These are phyloP conservation scores for Scophthalmus maximus DNA, from an alignment of 2,113 vertebrate genomes.

Conservation along the genomic window DNA sequence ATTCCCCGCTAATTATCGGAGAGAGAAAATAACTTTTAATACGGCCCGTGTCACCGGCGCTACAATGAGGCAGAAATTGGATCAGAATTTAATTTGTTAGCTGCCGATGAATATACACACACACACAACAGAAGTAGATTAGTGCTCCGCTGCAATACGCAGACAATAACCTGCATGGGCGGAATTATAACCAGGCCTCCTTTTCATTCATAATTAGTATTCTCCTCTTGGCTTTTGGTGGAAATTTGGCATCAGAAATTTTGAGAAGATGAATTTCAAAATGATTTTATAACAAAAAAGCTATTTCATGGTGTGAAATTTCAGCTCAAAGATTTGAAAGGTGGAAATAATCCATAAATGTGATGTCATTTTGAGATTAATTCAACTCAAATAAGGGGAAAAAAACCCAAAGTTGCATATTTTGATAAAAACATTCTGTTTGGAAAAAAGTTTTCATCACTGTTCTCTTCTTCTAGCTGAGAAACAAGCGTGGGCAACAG, in stretches of 20 bases:
- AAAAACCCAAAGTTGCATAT: too few relatives aligned
- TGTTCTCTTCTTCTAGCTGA: background rate
- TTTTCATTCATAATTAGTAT: background rate
- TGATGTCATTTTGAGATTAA: too few relatives aligned
- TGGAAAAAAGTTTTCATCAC: too few relatives aligned
- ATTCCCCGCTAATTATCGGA: constrained; percentile 41
- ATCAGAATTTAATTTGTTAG: constrained; percentile 7
- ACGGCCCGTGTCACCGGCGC: background rate
- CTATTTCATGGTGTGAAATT: too few relatives aligned
- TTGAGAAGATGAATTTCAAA: too few relatives aligned
- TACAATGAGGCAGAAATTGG: constrained; percentile 14
- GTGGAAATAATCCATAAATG: too few relatives aligned
- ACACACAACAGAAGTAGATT: background rate
- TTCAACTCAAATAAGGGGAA: too few relatives aligned
- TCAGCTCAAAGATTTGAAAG: background rate
- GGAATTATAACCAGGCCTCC: background rate
- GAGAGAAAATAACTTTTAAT: constrained; percentile 18
- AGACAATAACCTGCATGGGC: too few relatives aligned
- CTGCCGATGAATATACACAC: constrained; percentile 1
- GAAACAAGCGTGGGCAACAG: background rate
- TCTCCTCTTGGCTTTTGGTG: background rate
- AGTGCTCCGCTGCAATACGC: background rate
- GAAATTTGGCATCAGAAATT: background rate
- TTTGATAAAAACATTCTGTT: too few relatives aligned
- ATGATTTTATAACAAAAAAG: too few relatives aligned